Base-by-base conservation (phyloP, 1,140 invertebrate species). In the Pogonomyrmex barbatus region DNA sequence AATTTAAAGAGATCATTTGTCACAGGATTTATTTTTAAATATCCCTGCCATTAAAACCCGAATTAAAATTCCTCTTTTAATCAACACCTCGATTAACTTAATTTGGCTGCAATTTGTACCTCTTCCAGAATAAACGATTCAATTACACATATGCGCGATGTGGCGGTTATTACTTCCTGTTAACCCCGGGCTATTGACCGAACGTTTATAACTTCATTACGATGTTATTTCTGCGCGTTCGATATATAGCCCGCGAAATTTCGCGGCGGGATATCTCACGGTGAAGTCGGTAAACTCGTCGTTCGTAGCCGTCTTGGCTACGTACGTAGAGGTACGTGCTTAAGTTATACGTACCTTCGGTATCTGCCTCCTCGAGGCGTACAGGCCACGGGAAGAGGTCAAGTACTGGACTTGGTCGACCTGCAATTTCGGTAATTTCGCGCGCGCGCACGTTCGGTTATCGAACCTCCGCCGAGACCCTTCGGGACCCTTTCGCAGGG, bases 371-470 rank as follows among this genome's bases (percentile, higher is more conserved):
- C 58, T 84, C n/a, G 58, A 62, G 62, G 70, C 56, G 33, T 75
- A 77, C 14, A 60, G 86, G 85, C 79, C 76, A 82, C 87, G 82
- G 52, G 76, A 70, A 70, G 68, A 88, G 90, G 89, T 91, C 89
- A 90, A 90, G 54, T 79, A 84, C 78, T 68, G 83, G 67, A 73
- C 52, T 73, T 65, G 54, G 60, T 84, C 73, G 88, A 83, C 47
- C 79, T 56, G 90, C 90, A 91, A 91, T 91, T 91, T 91, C 87
- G 90, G 91, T 91, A 91, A 91, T 91, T 91, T 91, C 47, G 58
- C 68, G 50, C 24, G 73, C 71, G 45, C 81, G 73, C 79, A 58
- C 79, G 87, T 87, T 85, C 68, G 82, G 87, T 91, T 91, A 90
- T 91, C 90, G 90, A 91, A 88, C 90, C 78, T 77, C 36, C 4